Evolutionary conservation across 2,113 vertebrate species (phyloP).

Genomic region (Acinonyx jubatus): DNA sequence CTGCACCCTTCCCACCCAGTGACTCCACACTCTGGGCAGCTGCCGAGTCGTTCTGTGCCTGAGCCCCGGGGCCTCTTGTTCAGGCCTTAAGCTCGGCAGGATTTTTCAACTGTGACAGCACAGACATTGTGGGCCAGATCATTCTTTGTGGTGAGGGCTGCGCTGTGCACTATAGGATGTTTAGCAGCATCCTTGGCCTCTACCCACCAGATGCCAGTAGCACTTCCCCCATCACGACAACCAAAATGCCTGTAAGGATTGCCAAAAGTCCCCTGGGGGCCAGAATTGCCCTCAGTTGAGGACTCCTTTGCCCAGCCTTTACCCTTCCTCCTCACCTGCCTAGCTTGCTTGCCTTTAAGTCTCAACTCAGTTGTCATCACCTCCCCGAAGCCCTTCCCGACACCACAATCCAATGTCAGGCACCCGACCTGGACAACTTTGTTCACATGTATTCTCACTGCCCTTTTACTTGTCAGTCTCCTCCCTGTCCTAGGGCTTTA

Average conservation of each 20-base stretch:
- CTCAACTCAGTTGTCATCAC: not conserved
- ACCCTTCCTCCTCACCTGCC: not conserved
- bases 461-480: not conserved
- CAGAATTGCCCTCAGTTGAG: not conserved
- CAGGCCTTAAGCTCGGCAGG: not conserved
- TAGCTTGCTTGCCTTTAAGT: not conserved
- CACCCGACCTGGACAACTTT: not conserved
- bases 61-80: not conserved
- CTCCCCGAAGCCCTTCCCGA: not conserved
- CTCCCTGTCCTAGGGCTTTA: not conserved
- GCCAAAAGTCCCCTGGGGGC: not conserved
- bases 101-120: not conserved
- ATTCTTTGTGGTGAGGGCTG: not conserved
- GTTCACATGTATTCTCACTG: not conserved
- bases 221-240: not conserved
- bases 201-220: not conserved
- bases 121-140: rapidly evolving
- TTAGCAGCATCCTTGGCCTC: not conserved
- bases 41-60: not conserved
- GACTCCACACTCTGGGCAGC: not conserved
- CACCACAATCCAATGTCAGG: not conserved
- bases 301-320: not conserved
- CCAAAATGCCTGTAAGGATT: not conserved
- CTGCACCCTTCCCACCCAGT: not conserved
- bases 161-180: not conserved